Conservation (phyloP, 92 coral and sea anemone genomes). For the Zoanthus solanderi region DNA sequence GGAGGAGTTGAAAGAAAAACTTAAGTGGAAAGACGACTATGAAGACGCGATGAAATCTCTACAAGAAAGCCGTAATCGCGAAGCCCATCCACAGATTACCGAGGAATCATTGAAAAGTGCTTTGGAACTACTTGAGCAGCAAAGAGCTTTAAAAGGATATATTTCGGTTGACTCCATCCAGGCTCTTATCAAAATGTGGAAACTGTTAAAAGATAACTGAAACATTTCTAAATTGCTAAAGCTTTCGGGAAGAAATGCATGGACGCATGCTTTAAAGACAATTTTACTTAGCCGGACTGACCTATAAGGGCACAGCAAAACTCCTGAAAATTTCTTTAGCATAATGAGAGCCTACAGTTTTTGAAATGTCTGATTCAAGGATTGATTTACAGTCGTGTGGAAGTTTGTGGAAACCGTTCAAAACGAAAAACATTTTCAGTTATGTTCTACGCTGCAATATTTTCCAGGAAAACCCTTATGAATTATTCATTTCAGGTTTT, state of each 20-base stretch:
- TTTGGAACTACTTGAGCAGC: slow-evolving; percentile 22
- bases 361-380: too few relatives aligned
- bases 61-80: slow-evolving; percentile 52
- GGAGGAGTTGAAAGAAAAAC: slow-evolving; percentile 40
- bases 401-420: neutral
- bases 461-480: too few relatives aligned
- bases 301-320: neutral
- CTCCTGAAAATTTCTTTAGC: too few relatives aligned
- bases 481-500: too few relatives aligned
- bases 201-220: neutral
- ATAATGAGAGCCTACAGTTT: neutral
- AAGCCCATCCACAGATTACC: slow-evolving; percentile 42
- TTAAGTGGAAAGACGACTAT: slow-evolving; percentile 51
- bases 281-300: too few relatives aligned
- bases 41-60: slow-evolving; percentile 50
- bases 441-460: too few relatives aligned
- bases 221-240: neutral
- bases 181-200: slow-evolving; percentile 52
- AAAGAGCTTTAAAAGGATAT: slow-evolving; percentile 53
- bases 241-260: neutral
- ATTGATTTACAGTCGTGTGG: too few relatives aligned
- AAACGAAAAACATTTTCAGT: too few relatives aligned
- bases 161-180: slow-evolving; percentile 43
- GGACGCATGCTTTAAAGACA: neutral
- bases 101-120: neutral